These are phyloP conservation scores for Orchestes rusci DNA, from an alignment of 2,888 invertebrate genomes.

Conservation along the genomic window DNA sequence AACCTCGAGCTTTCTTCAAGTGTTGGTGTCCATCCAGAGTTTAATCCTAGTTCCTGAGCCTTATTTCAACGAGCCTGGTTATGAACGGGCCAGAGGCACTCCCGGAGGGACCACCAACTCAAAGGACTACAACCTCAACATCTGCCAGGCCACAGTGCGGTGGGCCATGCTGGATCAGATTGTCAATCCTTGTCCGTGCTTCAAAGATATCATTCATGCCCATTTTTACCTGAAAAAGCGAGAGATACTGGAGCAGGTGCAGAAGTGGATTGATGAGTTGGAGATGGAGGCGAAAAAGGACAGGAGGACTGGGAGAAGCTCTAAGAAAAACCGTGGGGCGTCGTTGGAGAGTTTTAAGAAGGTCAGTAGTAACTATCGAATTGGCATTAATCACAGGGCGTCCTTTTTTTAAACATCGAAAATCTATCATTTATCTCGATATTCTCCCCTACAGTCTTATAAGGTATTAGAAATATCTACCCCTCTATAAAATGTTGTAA, in stretches of 20 bases:
- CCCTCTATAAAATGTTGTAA: no score
- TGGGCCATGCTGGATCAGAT: conserved; percentile 97
- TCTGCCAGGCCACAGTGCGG: conserved; percentile 88
- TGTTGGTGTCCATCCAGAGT: conserved; percentile 88
- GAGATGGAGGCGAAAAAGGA: conserved; percentile 63
- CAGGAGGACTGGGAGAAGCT: conserved; percentile 52
- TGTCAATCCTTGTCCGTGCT: conserved; percentile 82
- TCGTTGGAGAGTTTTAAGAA: conserved; percentile 42
- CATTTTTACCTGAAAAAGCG: conserved; percentile 93
- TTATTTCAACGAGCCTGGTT: conserved; percentile 93
- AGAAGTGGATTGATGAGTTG: conserved; percentile 84
- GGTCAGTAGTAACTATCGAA: conserved; percentile 9
- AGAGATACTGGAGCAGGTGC: conserved; percentile 83
- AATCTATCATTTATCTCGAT: background rate
- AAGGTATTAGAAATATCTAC: no score
- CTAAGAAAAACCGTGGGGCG: conserved; percentile 39
- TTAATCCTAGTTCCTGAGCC: conserved; percentile 88
- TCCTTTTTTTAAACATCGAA: no score
- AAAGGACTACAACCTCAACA: conserved; percentile 91
- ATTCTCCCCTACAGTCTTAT: no score
- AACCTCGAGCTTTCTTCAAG: conserved; percentile 89
- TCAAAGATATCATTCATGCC: conserved; percentile 86
- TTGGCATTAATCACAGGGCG: no score
- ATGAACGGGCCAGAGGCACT: conserved; percentile 80
- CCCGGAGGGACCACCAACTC: conserved; percentile 83